Conservation (phyloP, 2,113 vertebrate genomes). For the Scatophagus argus region DNA sequence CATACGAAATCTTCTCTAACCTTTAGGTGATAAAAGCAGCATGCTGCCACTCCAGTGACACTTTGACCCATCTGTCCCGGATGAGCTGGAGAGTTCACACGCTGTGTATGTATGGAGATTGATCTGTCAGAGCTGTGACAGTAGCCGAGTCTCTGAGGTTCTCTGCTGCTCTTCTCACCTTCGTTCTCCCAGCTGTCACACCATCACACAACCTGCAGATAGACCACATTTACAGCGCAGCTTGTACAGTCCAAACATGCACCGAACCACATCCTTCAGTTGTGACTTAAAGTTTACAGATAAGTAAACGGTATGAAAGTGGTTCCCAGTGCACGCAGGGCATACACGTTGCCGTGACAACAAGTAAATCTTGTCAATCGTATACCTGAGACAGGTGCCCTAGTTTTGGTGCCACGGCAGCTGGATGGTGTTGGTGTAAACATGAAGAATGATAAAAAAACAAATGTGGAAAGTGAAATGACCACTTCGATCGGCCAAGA, state of each 20-base stretch:
- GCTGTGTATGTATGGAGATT: constrained; percentile 57
- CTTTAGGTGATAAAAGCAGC: constrained; percentile 46
- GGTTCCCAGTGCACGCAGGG: neutral
- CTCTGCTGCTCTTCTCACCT: constrained; percentile 49
- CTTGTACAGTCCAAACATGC: neutral
- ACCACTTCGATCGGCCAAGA: too few relatives aligned
- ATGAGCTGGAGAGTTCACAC: constrained; percentile 29
- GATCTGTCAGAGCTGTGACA: constrained; percentile 44
- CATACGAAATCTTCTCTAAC: neutral
- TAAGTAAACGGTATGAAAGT: neutral
- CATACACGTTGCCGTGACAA: constrained; percentile 27
- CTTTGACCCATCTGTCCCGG: constrained; percentile 12
- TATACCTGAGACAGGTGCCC: constrained; percentile 29
- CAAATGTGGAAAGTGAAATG: neutral
- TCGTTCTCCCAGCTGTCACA: constrained; percentile 9
- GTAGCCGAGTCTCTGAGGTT: neutral
- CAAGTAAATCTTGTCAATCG: neutral
- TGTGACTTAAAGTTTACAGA: neutral
- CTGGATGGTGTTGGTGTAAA: neutral
- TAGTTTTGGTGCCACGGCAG: constrained; percentile 4
- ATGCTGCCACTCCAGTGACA: constrained; percentile 31
- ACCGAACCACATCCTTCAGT: neutral
- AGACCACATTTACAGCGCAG: neutral
- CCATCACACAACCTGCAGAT: neutral
- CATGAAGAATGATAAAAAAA: neutral